A percentile compares a stretch with the other conserved stretches of the same genome.
phyloP scores from a whole-genome alignment of 2,797 vertebrate genomes.

The Spizella passerina region DNA sequence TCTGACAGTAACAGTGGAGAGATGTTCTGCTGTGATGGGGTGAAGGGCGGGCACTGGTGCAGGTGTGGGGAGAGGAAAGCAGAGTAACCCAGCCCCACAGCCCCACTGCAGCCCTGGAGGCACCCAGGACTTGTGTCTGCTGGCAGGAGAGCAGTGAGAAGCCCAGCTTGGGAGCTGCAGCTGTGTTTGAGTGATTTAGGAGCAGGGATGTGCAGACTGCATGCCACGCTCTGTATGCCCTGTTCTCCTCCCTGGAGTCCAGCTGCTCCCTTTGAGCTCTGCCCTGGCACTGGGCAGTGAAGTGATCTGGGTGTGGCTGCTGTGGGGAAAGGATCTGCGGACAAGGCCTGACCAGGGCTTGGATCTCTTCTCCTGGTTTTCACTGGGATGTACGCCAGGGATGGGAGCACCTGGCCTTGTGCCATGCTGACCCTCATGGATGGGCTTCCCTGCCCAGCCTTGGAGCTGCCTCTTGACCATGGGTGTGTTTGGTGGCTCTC shows the following conservation, averaged over 20 bases:
- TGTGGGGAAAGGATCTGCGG: background rate
- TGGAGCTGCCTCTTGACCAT: background rate
- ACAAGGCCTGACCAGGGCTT: background rate
- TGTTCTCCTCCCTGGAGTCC: background rate
- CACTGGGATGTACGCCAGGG: background rate
- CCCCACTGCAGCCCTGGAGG: background rate
- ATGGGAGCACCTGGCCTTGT: background rate
- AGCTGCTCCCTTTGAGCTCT: background rate
- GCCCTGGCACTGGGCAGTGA: background rate
- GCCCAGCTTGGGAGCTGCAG: background rate
- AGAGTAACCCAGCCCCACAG: background rate
- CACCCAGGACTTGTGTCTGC: background rate
- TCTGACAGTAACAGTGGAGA: background rate
- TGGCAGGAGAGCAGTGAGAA: background rate
- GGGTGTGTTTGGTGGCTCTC: background rate
- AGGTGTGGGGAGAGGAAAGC: background rate
- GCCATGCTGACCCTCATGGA: background rate
- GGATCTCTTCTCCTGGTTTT: background rate
- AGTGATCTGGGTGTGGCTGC: background rate
- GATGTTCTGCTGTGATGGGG: background rate
- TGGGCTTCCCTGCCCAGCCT: background rate
- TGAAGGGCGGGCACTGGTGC: background rate
- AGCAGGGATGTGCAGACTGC: background rate
- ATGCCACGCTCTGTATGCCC: background rate
- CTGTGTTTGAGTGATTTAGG: background rate